Base-by-base conservation (phyloP, 1,140 invertebrate species). In the Bursaphelenchus mucronatus region DNA sequence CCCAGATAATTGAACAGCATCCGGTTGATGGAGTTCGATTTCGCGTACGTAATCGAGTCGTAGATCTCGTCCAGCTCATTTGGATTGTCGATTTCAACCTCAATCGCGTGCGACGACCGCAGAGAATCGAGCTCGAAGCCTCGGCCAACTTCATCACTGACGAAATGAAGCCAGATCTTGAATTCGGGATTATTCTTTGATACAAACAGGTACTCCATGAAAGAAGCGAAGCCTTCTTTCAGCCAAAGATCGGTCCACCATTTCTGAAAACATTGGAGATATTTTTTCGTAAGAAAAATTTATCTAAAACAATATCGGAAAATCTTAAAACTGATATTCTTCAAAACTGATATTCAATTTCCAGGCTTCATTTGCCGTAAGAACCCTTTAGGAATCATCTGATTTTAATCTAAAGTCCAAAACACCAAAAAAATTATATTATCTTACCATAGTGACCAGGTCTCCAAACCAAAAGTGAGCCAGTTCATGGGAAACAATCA, bases 1-100 rank as follows among this genome's bases (percentile, higher is more conserved):
- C 94, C 94, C 75, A 99, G 90, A 75, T 93, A 97, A 76, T 89
- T 87, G 81, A 95, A 91, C 46, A 98, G 83, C 95, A 98, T 98
- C 71, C 93, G 86, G 55, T 97, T 96, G 1, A 97, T 88, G 44
- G 90, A 91, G 0, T 83, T 82, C 4, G 83, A 83, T 69, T 85
- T 85, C 64, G 82, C 81, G 73, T 85, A 85, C 8, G 84, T 84
- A 58, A 85, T 85, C 17, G 76, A 76, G 76, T 85, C 84, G 47
- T 75, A 76, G 39, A 76, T 76, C 30, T 69, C 70, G 15, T 77
- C 66, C 6, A 76, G 45, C 53, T 76, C 74, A 53, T 64, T 68
- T 15, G 74, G 74, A 63, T 78, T 74, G 13, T 76, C 65, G 45
- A 76, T 83, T 49, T 81, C 76, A 17, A 84, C 73, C 63, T 74